Evolutionary conservation across 1,140 invertebrate genomes (phyloP), one percentile per base, ranked within the genome.

Genomic region (Acromyrmex heyeri): DNA sequence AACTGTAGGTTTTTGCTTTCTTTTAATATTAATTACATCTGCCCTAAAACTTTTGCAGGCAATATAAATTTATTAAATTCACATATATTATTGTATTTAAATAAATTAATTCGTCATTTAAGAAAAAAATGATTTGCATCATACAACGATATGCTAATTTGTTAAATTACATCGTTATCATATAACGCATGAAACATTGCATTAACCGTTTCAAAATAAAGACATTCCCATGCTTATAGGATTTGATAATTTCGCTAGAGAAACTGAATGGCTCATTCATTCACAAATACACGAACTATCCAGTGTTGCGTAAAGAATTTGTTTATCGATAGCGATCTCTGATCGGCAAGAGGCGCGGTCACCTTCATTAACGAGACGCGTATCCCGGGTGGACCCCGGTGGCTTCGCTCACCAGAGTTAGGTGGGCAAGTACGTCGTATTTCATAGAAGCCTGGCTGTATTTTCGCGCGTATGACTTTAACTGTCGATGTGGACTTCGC

Each of bases 401-500:
- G 81, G 78, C 83, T 86, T 55, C 78, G 62, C 78, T 83, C 53
- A 64, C 8, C 55, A 50, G 65, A 69, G 65, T 69, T 69, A 69
- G 65, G 21, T n/a, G 87, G 88, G 72, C 87, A 87, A 79, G 78
- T 86, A 91, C 70, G 89, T 92, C 93, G 90, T 94, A 94, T 92
- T 94, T 94, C 91, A 94, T 94, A 91, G 91, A 92, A 92, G 87
- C 88, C 86, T 65, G 89, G 91, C 69, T 92, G 88, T 94, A 94
- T 94, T 93, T 94, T 94, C 92, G 91, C 93, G 92, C 93, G 90
- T 93, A 94, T 93, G 93, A 94, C 93, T 94, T 94, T 94, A 94
- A 94, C 91, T 93, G 92, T 94, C 93, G 93, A 94, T 94, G 93
- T 85, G 91, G 81, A 91, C 87, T 92, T 91, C 88, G 91, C 89